These are phyloP conservation scores for Parasteatoda lunata DNA, from an alignment of 2,888 invertebrate species.

Conservation along the genomic window DNA sequence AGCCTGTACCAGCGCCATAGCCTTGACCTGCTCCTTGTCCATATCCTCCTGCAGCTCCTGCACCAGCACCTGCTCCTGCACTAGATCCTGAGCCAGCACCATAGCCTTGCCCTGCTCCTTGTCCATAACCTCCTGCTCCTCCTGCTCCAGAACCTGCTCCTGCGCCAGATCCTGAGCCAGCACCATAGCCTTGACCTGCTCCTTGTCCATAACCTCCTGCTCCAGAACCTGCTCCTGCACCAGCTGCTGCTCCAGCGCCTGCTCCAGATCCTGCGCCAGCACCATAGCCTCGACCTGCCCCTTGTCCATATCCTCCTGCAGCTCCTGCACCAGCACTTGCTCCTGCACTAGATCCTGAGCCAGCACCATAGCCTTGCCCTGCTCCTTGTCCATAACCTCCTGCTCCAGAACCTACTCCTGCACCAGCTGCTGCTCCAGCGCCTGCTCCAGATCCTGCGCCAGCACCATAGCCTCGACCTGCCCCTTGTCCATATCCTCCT, in stretches of 20 bases:
- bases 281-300: background rate
- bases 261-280: background rate
- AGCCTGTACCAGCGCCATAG: too few relatives aligned
- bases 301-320: background rate
- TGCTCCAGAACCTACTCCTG: too few relatives aligned
- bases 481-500: background rate
- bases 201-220: background rate
- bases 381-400: too few relatives aligned
- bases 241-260: constrained; percentile 2
- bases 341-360: too few relatives aligned
- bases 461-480: too few relatives aligned
- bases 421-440: too few relatives aligned
- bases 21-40: too few relatives aligned
- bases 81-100: background rate
- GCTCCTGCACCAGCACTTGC: background rate
- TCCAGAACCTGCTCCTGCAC: background rate
- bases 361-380: too few relatives aligned
- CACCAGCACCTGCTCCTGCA: background rate
- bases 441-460: too few relatives aligned
- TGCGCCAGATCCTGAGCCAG: background rate
- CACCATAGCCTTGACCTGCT: background rate
- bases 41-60: background rate
- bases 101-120: too few relatives aligned
- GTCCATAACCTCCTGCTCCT: background rate
- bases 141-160: constrained; percentile 6